phyloP scores from a whole-genome alignment of 2,797 vertebrate genomes.

The Cossypha dichroa region DNA sequence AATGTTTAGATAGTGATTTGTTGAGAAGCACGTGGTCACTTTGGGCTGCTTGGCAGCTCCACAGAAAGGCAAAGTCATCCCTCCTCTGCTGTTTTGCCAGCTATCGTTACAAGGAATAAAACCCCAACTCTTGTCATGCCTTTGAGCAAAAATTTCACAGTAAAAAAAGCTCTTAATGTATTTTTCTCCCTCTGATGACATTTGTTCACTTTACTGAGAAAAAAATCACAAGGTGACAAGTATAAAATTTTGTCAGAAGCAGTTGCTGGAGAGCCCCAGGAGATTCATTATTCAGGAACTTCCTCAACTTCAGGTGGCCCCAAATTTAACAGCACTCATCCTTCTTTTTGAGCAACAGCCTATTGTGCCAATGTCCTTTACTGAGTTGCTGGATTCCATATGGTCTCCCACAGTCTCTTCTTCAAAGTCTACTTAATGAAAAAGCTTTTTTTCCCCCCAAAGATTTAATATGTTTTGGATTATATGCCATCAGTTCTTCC shows the following conservation, averaged over 20 bases:
- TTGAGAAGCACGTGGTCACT: neutral
- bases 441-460: neutral
- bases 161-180: neutral
- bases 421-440: conserved; percentile 12
- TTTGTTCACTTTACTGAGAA: conserved; percentile 19
- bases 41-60: neutral
- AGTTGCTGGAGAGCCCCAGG: neutral
- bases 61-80: neutral
- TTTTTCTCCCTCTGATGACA: conserved; percentile 31
- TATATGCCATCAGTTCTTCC: neutral
- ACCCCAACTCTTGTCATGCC: neutral
- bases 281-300: conserved; percentile 47
- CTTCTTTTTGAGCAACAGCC: neutral
- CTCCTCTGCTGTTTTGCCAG: neutral
- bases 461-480: neutral
- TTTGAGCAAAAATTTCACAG: conserved; percentile 9
- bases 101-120: neutral
- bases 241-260: conserved; percentile 16
- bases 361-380: neutral
- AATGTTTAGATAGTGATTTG: neutral
- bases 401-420: neutral
- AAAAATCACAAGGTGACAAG: conserved; percentile 28
- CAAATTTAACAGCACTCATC: conserved; percentile 11
- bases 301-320: conserved; percentile 10
- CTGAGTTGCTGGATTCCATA: neutral